A percentile compares a stretch with the other conserved stretches of the same genome.
phyloP scores from a whole-genome alignment of 2,113 vertebrate genomes.

The Grus americana region DNA sequence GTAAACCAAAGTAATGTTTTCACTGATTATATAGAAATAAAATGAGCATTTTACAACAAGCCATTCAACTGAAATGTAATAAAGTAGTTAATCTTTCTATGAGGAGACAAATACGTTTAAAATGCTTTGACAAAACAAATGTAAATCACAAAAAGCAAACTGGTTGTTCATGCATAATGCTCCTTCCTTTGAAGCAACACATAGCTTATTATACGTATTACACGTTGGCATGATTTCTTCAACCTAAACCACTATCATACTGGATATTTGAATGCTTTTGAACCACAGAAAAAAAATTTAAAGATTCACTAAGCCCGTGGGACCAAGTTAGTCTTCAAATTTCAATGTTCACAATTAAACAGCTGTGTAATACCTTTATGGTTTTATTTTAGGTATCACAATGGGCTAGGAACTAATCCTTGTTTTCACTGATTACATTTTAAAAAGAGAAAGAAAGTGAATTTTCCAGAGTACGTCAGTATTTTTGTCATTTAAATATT shows the following conservation, averaged over 20 bases:
- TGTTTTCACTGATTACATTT: not conserved
- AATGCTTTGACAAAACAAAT: constrained; percentile 3
- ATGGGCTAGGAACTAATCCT: not conserved
- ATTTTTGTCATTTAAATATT: not conserved
- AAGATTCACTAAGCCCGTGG: not conserved
- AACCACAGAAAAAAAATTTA: not conserved
- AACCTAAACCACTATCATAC: not conserved
- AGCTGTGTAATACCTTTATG: not conserved
- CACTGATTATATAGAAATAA: not conserved
- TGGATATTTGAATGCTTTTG: not conserved
- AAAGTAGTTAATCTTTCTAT: not conserved
- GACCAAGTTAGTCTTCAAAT: not conserved
- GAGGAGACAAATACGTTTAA: not conserved
- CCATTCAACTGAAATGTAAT: not conserved
- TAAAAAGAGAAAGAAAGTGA: not conserved
- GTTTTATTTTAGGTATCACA: not conserved
- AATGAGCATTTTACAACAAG: not conserved
- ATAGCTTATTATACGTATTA: not conserved
- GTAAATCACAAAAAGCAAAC: not conserved
- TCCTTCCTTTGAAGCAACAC: not conserved
- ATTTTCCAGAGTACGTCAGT: not conserved
- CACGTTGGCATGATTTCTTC: not conserved
- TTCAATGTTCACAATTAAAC: not conserved
- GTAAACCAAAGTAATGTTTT: not conserved
- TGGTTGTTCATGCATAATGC: not conserved